Base-by-base conservation (phyloP, 2,113 vertebrate genomes). In the Myrmophylax atrothorax region DNA sequence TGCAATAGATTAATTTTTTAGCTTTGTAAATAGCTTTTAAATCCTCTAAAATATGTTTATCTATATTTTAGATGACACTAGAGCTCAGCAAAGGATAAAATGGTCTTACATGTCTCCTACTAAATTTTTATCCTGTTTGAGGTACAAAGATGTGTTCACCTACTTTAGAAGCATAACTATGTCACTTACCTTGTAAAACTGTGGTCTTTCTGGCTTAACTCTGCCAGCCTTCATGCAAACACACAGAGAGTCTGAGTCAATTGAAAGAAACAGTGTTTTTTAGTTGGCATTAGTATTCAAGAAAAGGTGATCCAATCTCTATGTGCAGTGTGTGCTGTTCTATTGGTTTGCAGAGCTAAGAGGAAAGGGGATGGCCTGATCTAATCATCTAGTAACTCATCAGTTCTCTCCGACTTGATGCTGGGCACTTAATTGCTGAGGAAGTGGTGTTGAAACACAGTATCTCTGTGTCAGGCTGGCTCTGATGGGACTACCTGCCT, bases 161-260 rank as follows among this genome's bases (percentile, higher is more conserved):
- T 46, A 70, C 4, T 20, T 55, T 70, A 19, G 46, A 70, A 46
- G 18, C 31, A 66, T 7, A 42, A 7, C 13, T 31, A 24, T 52
- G 9, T 28, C 31, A 62, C 3, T 37, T 33, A 55, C 35, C 9
- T 17, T 72, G 29, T 5, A 56, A 62, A 91, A 80, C 0, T n/a
- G 4, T 56, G 11, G 5, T 53, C 31, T 63, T 63, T 81, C 33
- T 73, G 33, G 53, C 20, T 68, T 31, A 37, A n/a, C 5, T 4
- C 3, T 35, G 7, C 6, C 3, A 22, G 5, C 9, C 6, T 3
- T 16, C 23, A 44, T 20, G 4, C 4, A 44, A n/a, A 50, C 28
- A 55, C 6, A 24, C 11, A 75, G 5, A 17, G 12, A 23, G 12
- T 56, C 22, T 0, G 0, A n/a, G 12, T 28, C 58, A 62, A 7